Conservation (phyloP, 2,797 vertebrate species). For the Bufotes viridis region DNA sequence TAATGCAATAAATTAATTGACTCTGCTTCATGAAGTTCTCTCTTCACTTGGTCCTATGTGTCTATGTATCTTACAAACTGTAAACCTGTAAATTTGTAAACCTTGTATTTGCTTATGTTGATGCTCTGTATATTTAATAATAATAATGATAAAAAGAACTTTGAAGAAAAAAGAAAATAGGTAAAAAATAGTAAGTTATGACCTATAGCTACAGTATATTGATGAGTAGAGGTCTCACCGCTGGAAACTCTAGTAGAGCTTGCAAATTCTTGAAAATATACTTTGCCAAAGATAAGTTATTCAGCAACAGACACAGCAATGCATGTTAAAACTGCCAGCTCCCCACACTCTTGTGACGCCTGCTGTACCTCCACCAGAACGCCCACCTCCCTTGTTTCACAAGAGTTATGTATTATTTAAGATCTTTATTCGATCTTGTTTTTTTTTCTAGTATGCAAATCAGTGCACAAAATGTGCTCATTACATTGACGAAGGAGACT, state of each 20-base stretch:
- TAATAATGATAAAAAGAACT: too few species aligned
- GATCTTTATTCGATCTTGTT: neutral
- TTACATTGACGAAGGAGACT: slow-evolving; percentile 83
- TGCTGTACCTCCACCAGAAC: too few species aligned
- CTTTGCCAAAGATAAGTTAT: neutral
- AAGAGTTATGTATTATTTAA: neutral
- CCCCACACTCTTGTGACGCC: neutral
- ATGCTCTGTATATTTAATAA: too few species aligned
- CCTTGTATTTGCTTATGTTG: too few species aligned
- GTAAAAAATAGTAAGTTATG: too few species aligned
- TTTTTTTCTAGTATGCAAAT: slow-evolving; percentile 78
- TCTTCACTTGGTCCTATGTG: too few species aligned
- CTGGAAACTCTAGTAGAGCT: neutral
- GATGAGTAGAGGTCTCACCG: neutral
- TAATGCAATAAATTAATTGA: too few species aligned
- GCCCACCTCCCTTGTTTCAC: neutral
- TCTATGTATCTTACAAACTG: too few species aligned
- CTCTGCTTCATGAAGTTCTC: too few species aligned
- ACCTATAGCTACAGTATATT: too few species aligned
- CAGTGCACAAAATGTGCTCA: slow-evolving; percentile 83
- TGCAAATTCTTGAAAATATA: neutral
- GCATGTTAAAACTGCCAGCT: neutral
- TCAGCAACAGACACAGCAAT: neutral
- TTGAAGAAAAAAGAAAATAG: too few species aligned
- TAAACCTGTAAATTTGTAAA: too few species aligned